Evolutionary conservation across 2,113 vertebrate genomes (phyloP).

Genomic region (Spheniscus mendiculus): DNA sequence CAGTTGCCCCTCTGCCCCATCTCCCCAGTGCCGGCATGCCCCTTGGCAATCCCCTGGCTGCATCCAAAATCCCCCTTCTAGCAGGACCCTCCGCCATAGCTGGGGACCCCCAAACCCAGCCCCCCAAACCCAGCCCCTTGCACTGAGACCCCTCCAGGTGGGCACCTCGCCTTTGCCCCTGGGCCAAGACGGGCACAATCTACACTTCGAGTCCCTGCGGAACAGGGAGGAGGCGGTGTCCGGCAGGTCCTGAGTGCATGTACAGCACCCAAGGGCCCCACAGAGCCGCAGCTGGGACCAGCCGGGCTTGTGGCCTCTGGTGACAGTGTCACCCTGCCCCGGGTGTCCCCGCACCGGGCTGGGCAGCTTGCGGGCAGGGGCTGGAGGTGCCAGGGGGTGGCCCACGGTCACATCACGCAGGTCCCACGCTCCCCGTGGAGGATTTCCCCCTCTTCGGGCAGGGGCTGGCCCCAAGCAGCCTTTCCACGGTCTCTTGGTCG

Average conservation of each 20-base stretch:
- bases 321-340: neutral
- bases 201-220: rapidly evolving
- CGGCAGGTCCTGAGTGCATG: rapidly evolving
- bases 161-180: neutral
- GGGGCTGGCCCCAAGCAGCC: neutral
- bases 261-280: neutral
- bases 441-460: neutral
- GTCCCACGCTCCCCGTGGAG: neutral
- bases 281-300: neutral
- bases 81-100: neutral
- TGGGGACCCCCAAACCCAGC: neutral
- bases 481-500: conserved; percentile 42
- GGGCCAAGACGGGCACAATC: rapidly evolving
- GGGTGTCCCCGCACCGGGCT: too few species aligned
- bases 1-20: neutral
- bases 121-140: neutral
- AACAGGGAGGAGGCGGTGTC: neutral
- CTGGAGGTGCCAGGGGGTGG: neutral
- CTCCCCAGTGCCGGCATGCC: rapidly evolving
- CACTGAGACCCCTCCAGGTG: rapidly evolving
- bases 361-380: neutral
- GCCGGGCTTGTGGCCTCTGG: too few species aligned
- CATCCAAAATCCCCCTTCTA: neutral
- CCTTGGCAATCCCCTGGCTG: neutral
- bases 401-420: neutral